Percentiles rank a stretch among this genome's conserved stretches.
Conservation (phyloP, 2,797 vertebrate genomes). For the Tenualosa ilisha region DNA sequence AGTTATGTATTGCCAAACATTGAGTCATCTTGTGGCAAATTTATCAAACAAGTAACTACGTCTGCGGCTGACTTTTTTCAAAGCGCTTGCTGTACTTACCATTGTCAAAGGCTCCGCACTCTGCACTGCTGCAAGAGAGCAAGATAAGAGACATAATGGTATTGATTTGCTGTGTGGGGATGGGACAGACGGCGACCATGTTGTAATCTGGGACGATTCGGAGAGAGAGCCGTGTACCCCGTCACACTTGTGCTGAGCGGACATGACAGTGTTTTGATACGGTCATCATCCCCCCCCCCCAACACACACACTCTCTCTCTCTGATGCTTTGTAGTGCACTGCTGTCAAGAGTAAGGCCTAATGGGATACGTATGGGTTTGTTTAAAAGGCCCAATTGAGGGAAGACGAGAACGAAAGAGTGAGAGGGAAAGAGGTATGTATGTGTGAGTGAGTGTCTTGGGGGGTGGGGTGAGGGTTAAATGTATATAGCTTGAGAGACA, state of each 20-base stretch:
- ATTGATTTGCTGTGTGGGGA: constrained; percentile 47
- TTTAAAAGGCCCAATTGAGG: constrained; percentile 25
- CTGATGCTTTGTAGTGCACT: constrained; percentile 49
- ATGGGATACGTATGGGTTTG: constrained; percentile 45
- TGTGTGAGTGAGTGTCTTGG: background rate
- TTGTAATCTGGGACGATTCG: constrained; percentile 40
- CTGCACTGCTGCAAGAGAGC: constrained; percentile 26
- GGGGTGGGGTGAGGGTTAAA: background rate
- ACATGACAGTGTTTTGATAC: constrained; percentile 59
- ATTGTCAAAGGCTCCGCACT: background rate
- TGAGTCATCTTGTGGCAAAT: constrained; percentile 17
- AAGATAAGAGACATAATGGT: constrained; percentile 46
- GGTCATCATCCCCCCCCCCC: constrained; percentile 44
- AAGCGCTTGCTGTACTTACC: background rate
- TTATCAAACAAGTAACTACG: constrained; percentile 16
- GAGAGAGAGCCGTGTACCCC: constrained; percentile 27
- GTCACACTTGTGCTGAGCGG: constrained; percentile 45
- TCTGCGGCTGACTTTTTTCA: background rate
- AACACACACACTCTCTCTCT: constrained; percentile 25
- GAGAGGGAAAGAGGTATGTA: background rate
- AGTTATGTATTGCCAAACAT: constrained; percentile 12
- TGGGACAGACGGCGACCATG: constrained; percentile 42
- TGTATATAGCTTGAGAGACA: constrained; percentile 19
- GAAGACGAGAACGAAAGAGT: background rate
- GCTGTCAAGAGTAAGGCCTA: constrained; percentile 48